phyloP scores from a whole-genome alignment of 2,113 vertebrate species.

The Saccopteryx bilineata region DNA sequence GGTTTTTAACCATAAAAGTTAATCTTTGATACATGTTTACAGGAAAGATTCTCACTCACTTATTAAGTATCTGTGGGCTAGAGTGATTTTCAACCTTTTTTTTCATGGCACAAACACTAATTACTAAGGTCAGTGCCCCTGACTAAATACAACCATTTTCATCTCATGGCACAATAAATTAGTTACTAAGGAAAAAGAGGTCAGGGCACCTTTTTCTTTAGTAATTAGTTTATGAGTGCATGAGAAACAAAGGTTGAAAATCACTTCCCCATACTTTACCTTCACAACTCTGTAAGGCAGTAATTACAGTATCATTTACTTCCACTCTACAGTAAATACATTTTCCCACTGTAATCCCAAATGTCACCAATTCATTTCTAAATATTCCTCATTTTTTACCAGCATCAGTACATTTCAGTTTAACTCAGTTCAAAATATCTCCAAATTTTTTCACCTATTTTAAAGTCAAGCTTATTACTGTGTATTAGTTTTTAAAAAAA shows the following conservation, averaged over 20 bases:
- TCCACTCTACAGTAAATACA: not conserved
- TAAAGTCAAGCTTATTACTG: constrained; percentile 12
- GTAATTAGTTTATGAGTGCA: too few species aligned
- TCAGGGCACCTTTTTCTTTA: too few species aligned
- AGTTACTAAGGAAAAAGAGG: too few species aligned
- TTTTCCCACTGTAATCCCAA: not conserved
- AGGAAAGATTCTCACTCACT: constrained; percentile 2
- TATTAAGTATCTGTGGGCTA: not conserved
- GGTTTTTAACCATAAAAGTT: constrained; percentile 23
- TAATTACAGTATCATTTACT: constrained; percentile 2
- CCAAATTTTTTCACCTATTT: constrained; percentile 44
- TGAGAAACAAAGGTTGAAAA: too few species aligned
- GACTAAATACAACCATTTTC: too few species aligned
- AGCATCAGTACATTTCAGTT: constrained; percentile 34
- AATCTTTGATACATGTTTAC: not conserved
- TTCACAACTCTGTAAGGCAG: not conserved
- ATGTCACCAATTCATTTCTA: constrained; percentile 55
- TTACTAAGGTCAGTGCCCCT: too few species aligned
- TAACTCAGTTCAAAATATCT: constrained; percentile 33
- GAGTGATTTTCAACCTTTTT: not conserved
- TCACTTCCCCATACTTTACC: not conserved
- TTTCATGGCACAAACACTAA: too few species aligned
- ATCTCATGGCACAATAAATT: too few species aligned
- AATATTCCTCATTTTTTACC: not conserved
- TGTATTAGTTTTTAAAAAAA: not conserved